Evolutionary conservation across 1,140 invertebrate genomes (phyloP), one percentile per base, ranked within the genome.

Genomic region (Phocides pigmalion): DNA sequence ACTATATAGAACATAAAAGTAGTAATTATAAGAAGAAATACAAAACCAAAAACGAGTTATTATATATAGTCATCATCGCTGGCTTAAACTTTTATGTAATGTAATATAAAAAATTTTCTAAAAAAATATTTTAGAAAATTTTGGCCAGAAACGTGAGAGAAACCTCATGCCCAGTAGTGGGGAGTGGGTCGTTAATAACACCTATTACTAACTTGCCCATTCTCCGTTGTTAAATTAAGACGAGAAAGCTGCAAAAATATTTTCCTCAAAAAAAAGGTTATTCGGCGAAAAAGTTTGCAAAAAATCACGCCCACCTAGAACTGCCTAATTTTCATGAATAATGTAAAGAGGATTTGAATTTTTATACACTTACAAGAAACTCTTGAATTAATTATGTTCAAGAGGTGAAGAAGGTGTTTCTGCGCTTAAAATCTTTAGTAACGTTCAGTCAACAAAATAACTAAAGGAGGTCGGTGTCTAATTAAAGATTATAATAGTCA

Each of bases 301-400:
- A 22, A 14, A 54, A 20, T 54, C 4, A 22, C 19, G 51, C 37
- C 35, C 35, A 17, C 25, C 25, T 50, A 50, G 47, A 50, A 50
- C 4, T 32, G 25, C 47, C 15, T 35, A 50, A 50, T 41, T 54
- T 54, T 15, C 35, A 54, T 54, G 51, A 54, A 54, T 54, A 54
- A 25, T 54, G 37, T 41, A 54, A 2, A 2, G 19, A 22, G 14
- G 12, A 25, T 53, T 53, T 53, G 32, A 53, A 53, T 53, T 53
- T 39, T 37, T 14, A 17, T 22, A 42, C 41, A 42, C 41, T 42
- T 32, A 50, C 47, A 50, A 50, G 47, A 50, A 50, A 35, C 20
- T 50, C 14, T 28, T 50, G 22, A 50, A 50, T 50, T 50, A 50
- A 50, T 50, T 50, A 15, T 11, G 8, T 42, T 17, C 17, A 42